Conservation (phyloP, 2,113 vertebrate genomes). For the Ceuthmochares aereus region DNA sequence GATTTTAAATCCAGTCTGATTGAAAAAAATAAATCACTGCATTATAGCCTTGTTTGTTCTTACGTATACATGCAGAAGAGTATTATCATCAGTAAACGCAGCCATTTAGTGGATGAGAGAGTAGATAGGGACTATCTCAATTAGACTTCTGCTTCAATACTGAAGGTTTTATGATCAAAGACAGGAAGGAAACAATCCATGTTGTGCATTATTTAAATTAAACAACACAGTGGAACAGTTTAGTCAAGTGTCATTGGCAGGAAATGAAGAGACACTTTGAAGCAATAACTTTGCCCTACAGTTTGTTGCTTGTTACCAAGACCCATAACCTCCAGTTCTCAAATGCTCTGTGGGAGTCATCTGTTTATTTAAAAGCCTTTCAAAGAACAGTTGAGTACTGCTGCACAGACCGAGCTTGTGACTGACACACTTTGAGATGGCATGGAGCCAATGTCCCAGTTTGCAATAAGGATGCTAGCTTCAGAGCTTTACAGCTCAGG, state of each 20-base stretch:
- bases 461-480: not conserved
- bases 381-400: not conserved
- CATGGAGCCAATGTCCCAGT: not conserved
- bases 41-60: not conserved
- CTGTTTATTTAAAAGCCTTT: not conserved
- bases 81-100: not conserved
- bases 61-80: not conserved
- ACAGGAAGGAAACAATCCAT: not conserved
- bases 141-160: not conserved
- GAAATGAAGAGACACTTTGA: not conserved
- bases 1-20: not conserved
- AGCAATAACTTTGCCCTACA: not conserved
- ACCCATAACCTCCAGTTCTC: not conserved
- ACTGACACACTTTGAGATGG: not conserved
- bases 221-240: not conserved
- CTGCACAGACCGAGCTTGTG: not conserved
- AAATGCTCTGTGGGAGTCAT: not conserved
- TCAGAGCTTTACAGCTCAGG: not conserved
- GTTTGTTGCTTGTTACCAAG: not conserved
- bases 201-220: not conserved
- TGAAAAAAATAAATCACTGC: not conserved
- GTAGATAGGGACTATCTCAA: not conserved
- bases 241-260: not conserved
- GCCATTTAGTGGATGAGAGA: not conserved
- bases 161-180: not conserved